A percentile compares a stretch with the other conserved stretches of the same genome.
These are phyloP conservation scores for Eumaeus atala DNA, from an alignment of 1,140 invertebrate genomes.

Conservation along the genomic window DNA sequence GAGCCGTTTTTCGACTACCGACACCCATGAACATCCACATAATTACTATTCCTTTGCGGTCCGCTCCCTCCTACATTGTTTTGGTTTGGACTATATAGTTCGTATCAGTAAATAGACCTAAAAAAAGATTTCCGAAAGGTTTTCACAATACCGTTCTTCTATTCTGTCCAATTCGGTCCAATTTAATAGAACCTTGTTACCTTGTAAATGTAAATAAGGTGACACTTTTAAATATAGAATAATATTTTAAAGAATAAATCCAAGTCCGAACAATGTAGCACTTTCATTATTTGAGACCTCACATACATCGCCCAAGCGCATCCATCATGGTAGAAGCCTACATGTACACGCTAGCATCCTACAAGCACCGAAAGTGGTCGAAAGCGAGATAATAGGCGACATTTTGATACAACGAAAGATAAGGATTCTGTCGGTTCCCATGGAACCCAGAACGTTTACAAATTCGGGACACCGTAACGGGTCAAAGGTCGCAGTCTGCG, in stretches of 20 bases:
- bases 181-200: too few relatives aligned
- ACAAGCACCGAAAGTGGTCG: slow-evolving; percentile 60
- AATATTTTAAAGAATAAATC: neutral
- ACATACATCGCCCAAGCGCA: slow-evolving; percentile 45
- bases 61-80: too few relatives aligned
- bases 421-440: slow-evolving; percentile 58
- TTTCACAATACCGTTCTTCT: too few relatives aligned
- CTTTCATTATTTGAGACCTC: slow-evolving; percentile 38
- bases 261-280: slow-evolving; percentile 6
- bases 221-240: neutral
- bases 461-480: slow-evolving; percentile 29
- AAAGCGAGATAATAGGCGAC: slow-evolving; percentile 66
- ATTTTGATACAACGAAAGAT: slow-evolving; percentile 66
- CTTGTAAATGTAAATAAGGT: too few relatives aligned
- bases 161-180: too few relatives aligned
- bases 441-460: slow-evolving; percentile 44
- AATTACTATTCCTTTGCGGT: too few relatives aligned
- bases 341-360: slow-evolving; percentile 45
- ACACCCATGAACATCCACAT: too few relatives aligned
- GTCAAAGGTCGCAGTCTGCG: slow-evolving; percentile 43
- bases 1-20: too few relatives aligned
- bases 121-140: too few relatives aligned
- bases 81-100: too few relatives aligned
- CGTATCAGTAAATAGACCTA: too few relatives aligned
- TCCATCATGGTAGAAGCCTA: slow-evolving; percentile 63